These are phyloP conservation scores for Cryptoprocta ferox DNA, from an alignment of 2,797 vertebrate species.

Conservation along the genomic window DNA sequence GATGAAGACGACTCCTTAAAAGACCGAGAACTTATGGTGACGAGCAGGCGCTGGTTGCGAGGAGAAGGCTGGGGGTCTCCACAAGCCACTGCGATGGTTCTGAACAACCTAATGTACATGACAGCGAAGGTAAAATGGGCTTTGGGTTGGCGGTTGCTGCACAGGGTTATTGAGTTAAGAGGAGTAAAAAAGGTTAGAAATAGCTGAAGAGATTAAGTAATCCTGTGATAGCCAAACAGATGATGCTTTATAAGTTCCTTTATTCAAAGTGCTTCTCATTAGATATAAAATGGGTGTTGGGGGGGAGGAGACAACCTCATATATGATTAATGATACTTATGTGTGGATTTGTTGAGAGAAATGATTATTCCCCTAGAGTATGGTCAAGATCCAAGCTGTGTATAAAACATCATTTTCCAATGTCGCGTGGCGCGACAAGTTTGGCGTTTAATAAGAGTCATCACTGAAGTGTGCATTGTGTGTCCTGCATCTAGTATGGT, in stretches of 20 bases:
- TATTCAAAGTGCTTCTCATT: background rate
- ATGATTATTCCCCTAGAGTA: background rate
- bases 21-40: slow-evolving; percentile 96
- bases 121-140: slow-evolving; percentile 94
- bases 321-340: background rate
- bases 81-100: slow-evolving; percentile 97
- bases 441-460: background rate
- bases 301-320: background rate
- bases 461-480: background rate
- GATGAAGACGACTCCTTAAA: slow-evolving; percentile 89
- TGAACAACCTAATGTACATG: slow-evolving; percentile 99
- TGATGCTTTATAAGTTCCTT: background rate
- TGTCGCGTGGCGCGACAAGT: background rate
- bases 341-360: slow-evolving; percentile 23
- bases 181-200: background rate
- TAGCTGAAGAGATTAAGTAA: background rate
- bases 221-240: background rate
- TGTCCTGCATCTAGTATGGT: slow-evolving; percentile 90
- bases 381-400: background rate
- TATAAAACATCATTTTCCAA: background rate
- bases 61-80: slow-evolving; percentile 99
- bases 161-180: background rate
- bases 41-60: slow-evolving; percentile 96
- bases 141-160: background rate
- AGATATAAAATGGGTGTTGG: background rate